These are phyloP conservation scores for Platycheirus albimanus DNA, from an alignment of 2,888 invertebrate species.

Conservation along the genomic window DNA sequence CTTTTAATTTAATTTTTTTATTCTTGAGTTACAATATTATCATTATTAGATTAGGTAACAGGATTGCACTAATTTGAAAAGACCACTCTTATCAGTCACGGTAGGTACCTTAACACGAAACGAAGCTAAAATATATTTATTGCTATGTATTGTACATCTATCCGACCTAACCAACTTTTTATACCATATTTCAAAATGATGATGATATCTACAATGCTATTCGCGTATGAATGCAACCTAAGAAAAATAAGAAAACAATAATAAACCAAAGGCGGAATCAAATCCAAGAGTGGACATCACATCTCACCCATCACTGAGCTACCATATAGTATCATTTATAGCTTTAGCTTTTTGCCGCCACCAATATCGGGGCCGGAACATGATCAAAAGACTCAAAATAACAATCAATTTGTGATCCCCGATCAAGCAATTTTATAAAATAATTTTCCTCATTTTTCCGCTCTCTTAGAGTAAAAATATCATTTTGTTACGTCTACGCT, in stretches of 20 bases:
- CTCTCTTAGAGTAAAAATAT: constrained; percentile 76
- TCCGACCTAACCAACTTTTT: constrained; percentile 18
- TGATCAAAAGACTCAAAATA: constrained; percentile 78
- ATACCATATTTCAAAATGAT: constrained; percentile 20
- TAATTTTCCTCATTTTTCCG: constrained; percentile 77
- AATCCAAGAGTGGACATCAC: constrained; percentile 33
- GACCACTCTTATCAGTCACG: constrained; percentile 67
- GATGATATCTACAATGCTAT: not conserved
- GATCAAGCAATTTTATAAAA: constrained; percentile 80
- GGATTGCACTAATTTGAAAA: constrained; percentile 69
- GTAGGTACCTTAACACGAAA: constrained; percentile 61
- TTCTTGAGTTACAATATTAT: constrained; percentile 57
- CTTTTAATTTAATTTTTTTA: no score
- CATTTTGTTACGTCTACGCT: constrained; percentile 70
- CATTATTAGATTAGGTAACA: constrained; percentile 59
- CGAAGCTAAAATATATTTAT: constrained; percentile 15
- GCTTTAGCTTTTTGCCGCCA: constrained; percentile 19
- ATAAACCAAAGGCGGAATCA: constrained; percentile 37
- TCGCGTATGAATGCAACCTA: constrained; percentile 4
- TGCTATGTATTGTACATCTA: no score
- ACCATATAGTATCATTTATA: constrained; percentile 12
- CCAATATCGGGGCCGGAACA: constrained; percentile 68
- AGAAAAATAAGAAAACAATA: constrained; percentile 13
- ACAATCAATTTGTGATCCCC: constrained; percentile 82
- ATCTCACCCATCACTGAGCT: constrained; percentile 13